These are phyloP conservation scores for Sesia apiformis DNA, from an alignment of 2,888 invertebrate species.

Conservation along the genomic window DNA sequence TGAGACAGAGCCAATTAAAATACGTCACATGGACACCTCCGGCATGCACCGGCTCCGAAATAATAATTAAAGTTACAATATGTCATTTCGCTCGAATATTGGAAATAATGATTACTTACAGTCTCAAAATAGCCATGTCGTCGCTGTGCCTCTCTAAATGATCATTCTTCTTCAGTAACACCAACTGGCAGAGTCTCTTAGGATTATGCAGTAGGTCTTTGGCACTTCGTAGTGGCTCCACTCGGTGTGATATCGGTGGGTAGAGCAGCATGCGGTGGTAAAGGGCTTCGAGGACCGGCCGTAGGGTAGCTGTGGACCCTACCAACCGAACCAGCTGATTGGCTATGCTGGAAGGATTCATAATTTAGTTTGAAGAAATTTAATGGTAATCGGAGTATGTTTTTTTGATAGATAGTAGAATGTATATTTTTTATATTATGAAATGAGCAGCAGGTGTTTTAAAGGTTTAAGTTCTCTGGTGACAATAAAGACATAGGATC, in stretches of 20 bases:
- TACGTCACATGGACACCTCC: no score
- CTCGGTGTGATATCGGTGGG: conserved; percentile 88
- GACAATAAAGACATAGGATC: no score
- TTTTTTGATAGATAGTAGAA: no score
- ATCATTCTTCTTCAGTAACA: conserved; percentile 78
- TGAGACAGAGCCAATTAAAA: no score
- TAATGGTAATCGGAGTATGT: no score
- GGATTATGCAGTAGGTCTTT: conserved; percentile 87
- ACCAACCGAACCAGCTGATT: conserved; percentile 91
- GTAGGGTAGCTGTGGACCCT: conserved; percentile 88
- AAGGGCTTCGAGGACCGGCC: conserved; percentile 93
- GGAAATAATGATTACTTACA: conserved; percentile 68
- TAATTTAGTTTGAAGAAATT: no score
- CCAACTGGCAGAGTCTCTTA: conserved; percentile 83
- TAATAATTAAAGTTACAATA: no score
- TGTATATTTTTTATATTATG: not conserved
- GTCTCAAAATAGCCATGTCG: conserved; percentile 87
- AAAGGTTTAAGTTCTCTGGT: no score
- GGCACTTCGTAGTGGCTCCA: conserved; percentile 88
- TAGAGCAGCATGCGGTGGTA: conserved; percentile 94
- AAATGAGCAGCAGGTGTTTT: not conserved
- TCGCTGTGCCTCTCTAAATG: conserved; percentile 74
- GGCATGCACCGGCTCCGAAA: no score
- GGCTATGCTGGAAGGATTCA: conserved; percentile 79
- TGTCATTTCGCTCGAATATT: no score